phyloP scores from a whole-genome alignment of 2,888 invertebrate genomes.

The Urechis unicinctus region DNA sequence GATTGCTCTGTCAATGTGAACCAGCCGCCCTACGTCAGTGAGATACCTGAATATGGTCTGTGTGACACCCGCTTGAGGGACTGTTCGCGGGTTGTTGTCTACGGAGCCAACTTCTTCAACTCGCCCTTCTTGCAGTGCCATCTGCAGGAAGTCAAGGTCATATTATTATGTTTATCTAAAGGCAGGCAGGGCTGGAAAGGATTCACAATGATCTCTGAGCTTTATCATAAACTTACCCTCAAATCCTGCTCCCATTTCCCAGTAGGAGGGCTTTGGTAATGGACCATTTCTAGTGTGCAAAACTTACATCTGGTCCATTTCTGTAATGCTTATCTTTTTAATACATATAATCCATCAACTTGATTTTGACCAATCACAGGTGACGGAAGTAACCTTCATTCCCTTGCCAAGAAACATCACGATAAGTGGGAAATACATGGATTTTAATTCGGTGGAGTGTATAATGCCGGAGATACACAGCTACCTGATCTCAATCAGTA shows the following conservation, averaged over 20 bases:
- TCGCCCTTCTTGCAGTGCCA: conserved; percentile 15
- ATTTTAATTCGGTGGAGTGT: conserved; percentile 21
- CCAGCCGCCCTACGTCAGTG: conserved; percentile 8
- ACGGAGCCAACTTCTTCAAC: conserved; percentile 19
- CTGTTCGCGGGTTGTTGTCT: conserved; percentile 19
- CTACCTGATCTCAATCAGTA: conserved; percentile 21
- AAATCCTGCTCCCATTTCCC: no score
- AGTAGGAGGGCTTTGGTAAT: no score
- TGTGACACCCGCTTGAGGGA: conserved; percentile 17
- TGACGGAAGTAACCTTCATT: background rate
- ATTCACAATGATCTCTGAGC: no score
- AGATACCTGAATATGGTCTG: conserved; percentile 16
- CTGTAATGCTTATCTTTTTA: background rate
- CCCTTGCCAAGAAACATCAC: background rate
- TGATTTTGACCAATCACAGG: background rate
- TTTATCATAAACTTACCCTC: no score
- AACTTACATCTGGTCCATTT: no score
- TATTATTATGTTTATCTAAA: background rate
- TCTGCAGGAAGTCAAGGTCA: conserved; percentile 10
- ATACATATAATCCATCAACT: background rate
- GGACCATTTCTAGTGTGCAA: no score
- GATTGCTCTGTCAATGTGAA: conserved; percentile 15
- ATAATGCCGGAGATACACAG: conserved; percentile 7
- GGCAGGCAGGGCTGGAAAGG: background rate
- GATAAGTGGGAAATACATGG: conserved; percentile 11